Percentiles rank a stretch among this genome's conserved stretches.
Evolutionary conservation across 2,888 invertebrate species (phyloP).

Genomic region (Phragmatobia fuliginosa): DNA sequence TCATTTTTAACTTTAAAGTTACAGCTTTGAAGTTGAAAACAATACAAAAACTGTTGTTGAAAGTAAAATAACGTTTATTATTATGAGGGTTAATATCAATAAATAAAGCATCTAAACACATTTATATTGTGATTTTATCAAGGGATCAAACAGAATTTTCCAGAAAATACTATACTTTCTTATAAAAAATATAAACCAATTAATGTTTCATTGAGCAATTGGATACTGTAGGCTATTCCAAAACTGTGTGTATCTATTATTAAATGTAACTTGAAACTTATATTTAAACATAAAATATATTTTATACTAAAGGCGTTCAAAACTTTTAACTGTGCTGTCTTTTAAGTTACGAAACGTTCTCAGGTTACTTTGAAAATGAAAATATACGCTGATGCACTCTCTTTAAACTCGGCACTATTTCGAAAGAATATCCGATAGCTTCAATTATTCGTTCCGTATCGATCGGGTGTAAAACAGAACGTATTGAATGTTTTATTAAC

Average conservation of each 20-base stretch:
- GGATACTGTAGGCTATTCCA: not conserved
- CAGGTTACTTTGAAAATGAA: constrained; percentile 45
- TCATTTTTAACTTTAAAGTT: too few relatives aligned
- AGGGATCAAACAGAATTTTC: not conserved
- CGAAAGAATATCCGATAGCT: constrained; percentile 54
- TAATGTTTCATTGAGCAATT: not conserved
- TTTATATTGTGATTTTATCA: too few relatives aligned
- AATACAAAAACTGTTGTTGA: too few relatives aligned
- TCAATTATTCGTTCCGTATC: constrained; percentile 58
- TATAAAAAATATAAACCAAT: not conserved
- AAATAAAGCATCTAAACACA: not conserved
- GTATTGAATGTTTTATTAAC: constrained; percentile 54
- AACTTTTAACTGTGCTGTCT: not conserved
- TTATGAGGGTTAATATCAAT: not conserved
- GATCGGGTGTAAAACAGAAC: constrained; percentile 35
- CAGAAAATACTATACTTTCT: not conserved
- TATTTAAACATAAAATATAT: not conserved
- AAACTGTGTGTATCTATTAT: not conserved
- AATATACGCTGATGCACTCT: constrained; percentile 46
- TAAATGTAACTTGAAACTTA: not conserved
- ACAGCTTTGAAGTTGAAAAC: too few relatives aligned
- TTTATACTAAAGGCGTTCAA: constrained; percentile 9
- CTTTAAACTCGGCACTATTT: constrained; percentile 54
- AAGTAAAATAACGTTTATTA: too few relatives aligned
- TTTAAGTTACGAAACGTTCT: constrained; percentile 29